phyloP scores from a whole-genome alignment of 2,113 vertebrate species.

The Scortum barcoo region DNA sequence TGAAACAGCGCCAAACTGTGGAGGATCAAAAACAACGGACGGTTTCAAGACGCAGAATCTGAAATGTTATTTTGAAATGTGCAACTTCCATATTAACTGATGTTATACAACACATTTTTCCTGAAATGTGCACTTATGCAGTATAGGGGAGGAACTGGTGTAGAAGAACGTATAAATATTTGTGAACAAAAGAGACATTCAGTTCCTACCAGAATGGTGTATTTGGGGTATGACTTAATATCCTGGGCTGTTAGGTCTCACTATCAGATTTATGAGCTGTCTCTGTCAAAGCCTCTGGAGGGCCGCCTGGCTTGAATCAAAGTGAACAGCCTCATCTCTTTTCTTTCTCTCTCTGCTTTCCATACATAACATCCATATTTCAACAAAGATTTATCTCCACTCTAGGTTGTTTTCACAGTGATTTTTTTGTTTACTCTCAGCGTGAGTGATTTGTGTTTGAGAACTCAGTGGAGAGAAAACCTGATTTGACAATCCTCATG shows the following conservation, averaged over 20 bases:
- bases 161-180: conserved; percentile 52
- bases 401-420: conserved; percentile 28
- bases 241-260: conserved; percentile 53
- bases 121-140: conserved; percentile 19
- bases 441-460: conserved; percentile 25
- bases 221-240: conserved; percentile 56
- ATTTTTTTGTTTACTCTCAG: conserved; percentile 16
- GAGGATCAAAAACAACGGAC: conserved; percentile 35
- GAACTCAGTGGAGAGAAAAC: conserved; percentile 8
- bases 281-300: conserved; percentile 46
- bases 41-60: conserved; percentile 2
- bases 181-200: conserved; percentile 35
- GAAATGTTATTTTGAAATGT: conserved; percentile 20
- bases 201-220: conserved; percentile 33
- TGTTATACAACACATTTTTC: conserved; percentile 13
- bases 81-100: conserved; percentile 23
- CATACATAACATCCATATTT: conserved; percentile 38
- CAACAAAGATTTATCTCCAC: conserved; percentile 15
- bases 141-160: neutral
- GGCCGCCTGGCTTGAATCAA: conserved; percentile 69
- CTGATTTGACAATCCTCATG: conserved; percentile 4
- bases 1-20: conserved; percentile 39
- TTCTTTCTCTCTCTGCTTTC: conserved; percentile 36
- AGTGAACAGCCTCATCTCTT: conserved; percentile 29
- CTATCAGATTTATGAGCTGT: conserved; percentile 64